Evolutionary conservation across 1,140 invertebrate species (phyloP), one percentile per base, ranked within the genome.

Genomic region (Hylaeus anthracinus): DNA sequence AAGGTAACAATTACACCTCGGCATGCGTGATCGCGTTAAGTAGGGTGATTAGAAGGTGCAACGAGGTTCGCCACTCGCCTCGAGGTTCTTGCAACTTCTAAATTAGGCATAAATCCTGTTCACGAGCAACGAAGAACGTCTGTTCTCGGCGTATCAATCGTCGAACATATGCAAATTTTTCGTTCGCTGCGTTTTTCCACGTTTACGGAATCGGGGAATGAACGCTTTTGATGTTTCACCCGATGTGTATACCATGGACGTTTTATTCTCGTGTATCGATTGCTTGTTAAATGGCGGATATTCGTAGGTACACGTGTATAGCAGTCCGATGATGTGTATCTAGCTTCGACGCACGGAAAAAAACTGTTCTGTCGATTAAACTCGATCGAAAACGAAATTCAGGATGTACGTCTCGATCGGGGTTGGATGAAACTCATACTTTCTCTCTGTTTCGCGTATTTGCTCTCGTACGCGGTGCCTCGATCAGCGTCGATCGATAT

Each of bases 201-300:
- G 9, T 12, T 9, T 51, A 37, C 2, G 2, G 15, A 3, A 48
- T 48, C 12, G 37, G 1, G 9, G n/a, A 4, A 10, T 41, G 1
- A 43, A 43, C 8, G 1, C 10, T 9, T 60, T 61, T 5, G 0
- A 2, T 41, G 51, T 70, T 61, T 26, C 55, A 3, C 14, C 10
- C 4, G 10, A 9, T 10, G 9, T 61, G 48, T n/a, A 26, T 60
- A 12, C 10, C 26, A 45, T 5, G 2, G 56, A 45, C 14, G 15
- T 60, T 70, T 60, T 41, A 41, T 45, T 37, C 26, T 43, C 53
- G 8, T 6, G 26, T 77, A 78, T 78, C 43, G 75, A 77, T 77
- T 77, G 45, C 12, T 72, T 9, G 58, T 53, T 78, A 78, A 71
- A 64, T 56, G 26, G 14, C 3, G 9, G 26, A 37, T 9, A 9